Evolutionary conservation across 1,140 invertebrate species (phyloP), one percentile per base, ranked within the genome.

Genomic region (Scaptomyza hsui): DNA sequence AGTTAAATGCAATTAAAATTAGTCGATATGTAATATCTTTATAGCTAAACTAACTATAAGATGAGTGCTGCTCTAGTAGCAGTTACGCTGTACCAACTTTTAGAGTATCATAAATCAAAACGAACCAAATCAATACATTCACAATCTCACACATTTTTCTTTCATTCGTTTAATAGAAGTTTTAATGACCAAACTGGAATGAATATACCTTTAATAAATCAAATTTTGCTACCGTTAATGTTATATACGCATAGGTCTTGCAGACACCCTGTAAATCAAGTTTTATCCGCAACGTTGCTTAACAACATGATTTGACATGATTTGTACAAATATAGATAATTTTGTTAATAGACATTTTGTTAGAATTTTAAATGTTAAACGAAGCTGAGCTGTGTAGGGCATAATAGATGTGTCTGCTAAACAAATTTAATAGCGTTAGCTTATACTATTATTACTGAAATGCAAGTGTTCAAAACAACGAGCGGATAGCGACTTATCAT

Each of bases 1-100:
- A 78, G 70, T 56, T 81, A 82, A 80, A 59, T 73, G 76, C 78
- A 86, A 83, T 86, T 85, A 29, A 72, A 81, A 32, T 78, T 78
- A 82, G 63, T 82, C 49, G 75, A 80, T 59, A 70, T 64, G 67
- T 70, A 64, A 70, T 70, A 71, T 71, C 61, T 65, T 15, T 44
- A 29, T 62, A 61, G 1, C 15, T 24, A 47, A 21, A 29, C 29
- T 64, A 29, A 35, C 32, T 26, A 13, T 61, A 61, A 61, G 57
- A 49, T 35, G 60, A 32, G 48, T 41, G 44, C 42, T 26, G 19
- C 39, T 52, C 15, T 12, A 37, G 2, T 3, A n/a, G 32, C 32
- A 52, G 49, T 16, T 18, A 19, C 39, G 39, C 65, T 69, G 67
- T 70, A 70, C 67, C 67, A 64, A 64, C 35, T 63, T 63, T 44